These are phyloP conservation scores for Coilia nasus DNA, from an alignment of 2,797 vertebrate genomes.

Conservation along the genomic window DNA sequence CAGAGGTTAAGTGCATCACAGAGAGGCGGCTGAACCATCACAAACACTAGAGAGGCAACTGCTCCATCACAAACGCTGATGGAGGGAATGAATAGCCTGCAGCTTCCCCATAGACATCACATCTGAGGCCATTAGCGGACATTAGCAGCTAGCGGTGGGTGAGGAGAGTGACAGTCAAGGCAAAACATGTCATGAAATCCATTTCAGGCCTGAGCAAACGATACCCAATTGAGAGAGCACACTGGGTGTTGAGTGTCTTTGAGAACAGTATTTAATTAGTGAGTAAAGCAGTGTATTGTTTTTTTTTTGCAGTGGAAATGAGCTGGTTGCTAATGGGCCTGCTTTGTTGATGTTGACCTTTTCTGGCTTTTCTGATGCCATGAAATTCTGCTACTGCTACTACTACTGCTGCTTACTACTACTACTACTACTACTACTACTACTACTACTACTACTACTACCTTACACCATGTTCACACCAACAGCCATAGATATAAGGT, in stretches of 20 bases:
- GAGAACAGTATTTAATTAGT: background rate
- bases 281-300: background rate
- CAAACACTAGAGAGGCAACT: background rate
- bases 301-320: background rate
- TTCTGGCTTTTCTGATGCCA: background rate
- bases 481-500: no score
- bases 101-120: background rate
- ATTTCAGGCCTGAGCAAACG: background rate
- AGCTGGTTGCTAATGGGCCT: background rate
- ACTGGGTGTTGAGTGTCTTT: background rate
- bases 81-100: background rate
- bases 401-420: no score
- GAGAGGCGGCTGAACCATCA: background rate
- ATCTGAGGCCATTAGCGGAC: background rate
- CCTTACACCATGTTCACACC: no score
- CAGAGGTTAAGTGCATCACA: slow-evolving; percentile 1
- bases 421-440: no score
- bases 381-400: background rate
- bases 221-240: background rate
- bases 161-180: background rate
- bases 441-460: no score
- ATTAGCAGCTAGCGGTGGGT: background rate
- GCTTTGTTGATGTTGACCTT: background rate
- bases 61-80: background rate
- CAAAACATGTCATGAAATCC: background rate